A percentile compares a stretch with the other conserved stretches of the same genome.
Evolutionary conservation across 2,113 vertebrate genomes (phyloP).

Genomic region (Ifrita kowaldi): DNA sequence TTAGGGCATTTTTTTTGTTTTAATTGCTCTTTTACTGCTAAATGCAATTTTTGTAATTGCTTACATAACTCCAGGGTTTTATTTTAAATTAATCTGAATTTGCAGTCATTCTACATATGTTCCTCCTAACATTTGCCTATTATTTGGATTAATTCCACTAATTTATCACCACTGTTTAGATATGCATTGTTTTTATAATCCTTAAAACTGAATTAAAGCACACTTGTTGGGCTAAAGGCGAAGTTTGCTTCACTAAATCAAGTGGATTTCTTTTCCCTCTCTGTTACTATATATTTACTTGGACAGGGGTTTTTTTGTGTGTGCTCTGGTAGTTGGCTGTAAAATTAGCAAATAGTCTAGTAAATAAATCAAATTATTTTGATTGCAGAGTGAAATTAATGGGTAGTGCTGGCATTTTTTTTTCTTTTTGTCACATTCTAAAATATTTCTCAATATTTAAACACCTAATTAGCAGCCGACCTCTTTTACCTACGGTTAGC

Average conservation of each 20-base stretch:
- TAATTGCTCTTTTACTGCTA: constrained; percentile 31
- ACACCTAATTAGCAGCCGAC: neutral
- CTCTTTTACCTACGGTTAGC: neutral
- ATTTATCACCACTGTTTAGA: constrained; percentile 40
- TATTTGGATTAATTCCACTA: constrained; percentile 44
- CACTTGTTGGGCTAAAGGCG: neutral
- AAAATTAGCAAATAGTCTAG: neutral
- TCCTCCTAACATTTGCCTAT: constrained; percentile 24
- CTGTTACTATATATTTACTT: neutral
- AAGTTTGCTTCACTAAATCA: constrained; percentile 28
- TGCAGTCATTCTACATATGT: constrained; percentile 5
- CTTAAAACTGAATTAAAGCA: constrained; percentile 9
- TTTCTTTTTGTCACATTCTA: neutral
- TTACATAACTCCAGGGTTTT: constrained; percentile 44
- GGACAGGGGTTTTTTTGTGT: neutral
- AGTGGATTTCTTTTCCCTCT: neutral
- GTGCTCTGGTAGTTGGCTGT: neutral
- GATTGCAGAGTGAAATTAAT: neutral
- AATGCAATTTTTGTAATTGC: constrained; percentile 47
- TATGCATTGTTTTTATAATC: neutral
- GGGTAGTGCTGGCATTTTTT: neutral
- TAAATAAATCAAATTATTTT: constrained; percentile 4
- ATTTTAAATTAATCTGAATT: constrained; percentile 49
- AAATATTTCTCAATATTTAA: neutral
- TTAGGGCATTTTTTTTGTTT: neutral